Base-by-base conservation (phyloP, 2,888 invertebrate species). In the Chloroclysta siterata region DNA sequence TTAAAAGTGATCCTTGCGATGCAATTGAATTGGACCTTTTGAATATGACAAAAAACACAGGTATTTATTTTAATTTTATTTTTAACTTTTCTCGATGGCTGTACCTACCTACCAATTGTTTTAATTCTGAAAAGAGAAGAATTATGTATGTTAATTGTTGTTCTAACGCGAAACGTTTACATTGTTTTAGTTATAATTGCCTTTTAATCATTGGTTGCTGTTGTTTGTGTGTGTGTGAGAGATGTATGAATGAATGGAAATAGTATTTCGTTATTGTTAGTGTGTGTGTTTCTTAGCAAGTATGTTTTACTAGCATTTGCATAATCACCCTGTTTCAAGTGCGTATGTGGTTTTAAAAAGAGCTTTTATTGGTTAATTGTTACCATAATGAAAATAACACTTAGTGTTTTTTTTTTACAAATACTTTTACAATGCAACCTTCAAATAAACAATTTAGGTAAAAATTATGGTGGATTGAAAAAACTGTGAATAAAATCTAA, bases 131-230 rank as follows among this genome's bases (percentile, higher is more conserved):
- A 83, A 84, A 87, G 55, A 61, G 54, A 82, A 88, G 87, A 89
- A 88, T 84, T 88, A 89, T 86, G 85, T 85, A 84, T 84, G 81
- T 80, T 89, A 89, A 90, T 90, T 88, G 84, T 75, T 81, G 84
- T 82, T 87, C 79, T 82, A 80, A 81, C 82, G 80, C 78, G 79
- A 79, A 83, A 79, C 78, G 74, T 71, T 74, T 75, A 79, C 81
- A 88, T 89, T 88, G 88, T 88, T 80, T 80, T 82, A 72, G 76
- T 77, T 70, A 73, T 84, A 85, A 86, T 85, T 84, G 82, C 78
- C 68, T 78, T 81, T 80, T 89, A 88, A 86, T 88, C 71, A 84
- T 83, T 73, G 83, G 72, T 71, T 72, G 36, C 33, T 44, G 60
- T 53, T 39, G 46, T 42, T 17, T 53, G 53, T 57, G 53, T 48